Percentiles rank a stretch among this genome's conserved stretches.
Conservation (phyloP, 2,113 vertebrate species). For the Narcine bancroftii region DNA sequence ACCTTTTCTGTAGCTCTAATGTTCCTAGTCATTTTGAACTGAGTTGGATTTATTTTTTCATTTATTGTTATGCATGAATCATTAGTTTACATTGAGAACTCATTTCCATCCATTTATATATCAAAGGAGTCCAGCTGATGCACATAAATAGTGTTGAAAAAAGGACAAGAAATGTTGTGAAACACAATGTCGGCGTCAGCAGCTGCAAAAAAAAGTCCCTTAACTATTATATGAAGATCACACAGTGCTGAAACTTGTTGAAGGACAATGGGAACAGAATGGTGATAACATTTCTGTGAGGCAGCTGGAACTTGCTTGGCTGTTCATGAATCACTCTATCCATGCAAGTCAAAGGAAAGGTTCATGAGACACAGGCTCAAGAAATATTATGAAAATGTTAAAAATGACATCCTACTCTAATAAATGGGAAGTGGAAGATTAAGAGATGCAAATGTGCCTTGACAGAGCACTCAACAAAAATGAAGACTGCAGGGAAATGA, state of each 20-base stretch:
- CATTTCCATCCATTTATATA: constrained; percentile 23
- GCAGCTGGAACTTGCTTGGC: not conserved
- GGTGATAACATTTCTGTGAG: not conserved
- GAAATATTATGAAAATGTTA: not conserved
- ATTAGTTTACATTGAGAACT: not conserved
- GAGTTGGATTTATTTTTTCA: not conserved
- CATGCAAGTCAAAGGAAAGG: not conserved
- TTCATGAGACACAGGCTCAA: not conserved
- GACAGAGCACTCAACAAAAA: not conserved
- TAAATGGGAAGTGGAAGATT: not conserved
- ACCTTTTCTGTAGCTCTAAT: not conserved
- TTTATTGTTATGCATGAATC: not conserved
- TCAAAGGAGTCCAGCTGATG: not conserved
- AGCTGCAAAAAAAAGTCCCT: not conserved
- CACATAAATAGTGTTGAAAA: not conserved
- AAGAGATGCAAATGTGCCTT: not conserved
- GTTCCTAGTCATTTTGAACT: not conserved
- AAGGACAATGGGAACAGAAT: not conserved
- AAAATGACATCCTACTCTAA: not conserved
- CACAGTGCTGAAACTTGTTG: not conserved
- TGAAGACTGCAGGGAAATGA: not conserved
- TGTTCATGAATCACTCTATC: not conserved
- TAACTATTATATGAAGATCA: not conserved
- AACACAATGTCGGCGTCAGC: not conserved
- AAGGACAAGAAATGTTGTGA: not conserved